phyloP scores from a whole-genome alignment of 2,888 invertebrate genomes.

The Ormyrus thymus region DNA sequence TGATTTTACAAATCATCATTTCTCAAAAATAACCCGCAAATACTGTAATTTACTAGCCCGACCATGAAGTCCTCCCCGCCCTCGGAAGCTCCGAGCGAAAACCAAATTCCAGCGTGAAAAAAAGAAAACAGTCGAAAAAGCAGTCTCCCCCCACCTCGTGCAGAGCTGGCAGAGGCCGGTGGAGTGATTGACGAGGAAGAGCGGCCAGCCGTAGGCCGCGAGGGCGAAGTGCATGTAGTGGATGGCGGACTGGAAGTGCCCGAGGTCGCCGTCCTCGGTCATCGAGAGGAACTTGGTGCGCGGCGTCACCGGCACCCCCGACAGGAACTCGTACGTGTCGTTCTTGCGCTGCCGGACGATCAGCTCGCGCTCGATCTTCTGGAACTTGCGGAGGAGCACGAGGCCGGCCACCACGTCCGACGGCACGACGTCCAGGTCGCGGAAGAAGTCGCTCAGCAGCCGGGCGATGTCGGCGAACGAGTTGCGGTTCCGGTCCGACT shows the following conservation, averaged over 20 bases:
- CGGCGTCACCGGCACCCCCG: conserved; percentile 89
- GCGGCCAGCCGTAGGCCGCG: conserved; percentile 92
- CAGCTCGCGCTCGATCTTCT: conserved; percentile 85
- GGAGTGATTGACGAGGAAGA: conserved; percentile 85
- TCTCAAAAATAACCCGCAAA: too few species aligned
- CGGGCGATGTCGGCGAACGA: conserved; percentile 91
- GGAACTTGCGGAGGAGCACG: conserved; percentile 86
- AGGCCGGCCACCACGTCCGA: conserved; percentile 91
- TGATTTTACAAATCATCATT: too few species aligned
- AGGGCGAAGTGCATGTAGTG: conserved; percentile 91
- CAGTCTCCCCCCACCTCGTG: conserved; percentile 78
- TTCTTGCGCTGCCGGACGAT: conserved; percentile 86
- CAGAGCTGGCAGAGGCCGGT: conserved; percentile 84
- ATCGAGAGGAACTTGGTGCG: conserved; percentile 87
- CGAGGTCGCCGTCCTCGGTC: conserved; percentile 83
- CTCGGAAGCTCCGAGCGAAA: too few species aligned
- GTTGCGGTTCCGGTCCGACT: conserved; percentile 86
- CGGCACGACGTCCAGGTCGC: conserved; percentile 91
- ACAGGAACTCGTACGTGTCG: conserved; percentile 89
- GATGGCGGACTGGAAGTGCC: conserved; percentile 83
- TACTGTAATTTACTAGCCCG: too few species aligned
- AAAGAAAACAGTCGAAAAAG: too few species aligned
- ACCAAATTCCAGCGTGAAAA: too few species aligned
- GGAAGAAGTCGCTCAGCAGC: conserved; percentile 89
- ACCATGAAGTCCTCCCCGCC: too few species aligned